Percentiles rank a stretch among this genome's conserved stretches.
Evolutionary conservation across 1,140 invertebrate genomes (phyloP).

Genomic region (Agrilus planipennis): DNA sequence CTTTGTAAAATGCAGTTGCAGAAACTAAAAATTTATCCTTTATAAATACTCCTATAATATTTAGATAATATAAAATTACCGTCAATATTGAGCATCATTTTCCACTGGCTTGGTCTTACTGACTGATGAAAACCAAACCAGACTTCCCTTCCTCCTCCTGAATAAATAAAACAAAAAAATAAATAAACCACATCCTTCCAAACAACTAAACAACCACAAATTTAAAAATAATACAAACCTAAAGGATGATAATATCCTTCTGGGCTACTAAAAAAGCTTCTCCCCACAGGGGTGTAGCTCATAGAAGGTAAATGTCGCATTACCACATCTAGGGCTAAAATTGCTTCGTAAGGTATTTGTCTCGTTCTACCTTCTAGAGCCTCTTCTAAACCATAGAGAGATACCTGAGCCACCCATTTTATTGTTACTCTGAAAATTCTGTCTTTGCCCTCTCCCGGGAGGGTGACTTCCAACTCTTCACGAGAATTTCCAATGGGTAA

Average conservation of each 20-base stretch:
- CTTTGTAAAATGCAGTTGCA: constrained; percentile 99
- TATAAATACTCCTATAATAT: not conserved
- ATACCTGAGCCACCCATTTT: constrained; percentile 96
- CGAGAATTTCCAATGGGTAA: constrained; percentile 93
- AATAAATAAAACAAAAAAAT: constrained; percentile 3
- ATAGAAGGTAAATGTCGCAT: constrained; percentile 99
- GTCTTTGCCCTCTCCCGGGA: constrained; percentile 98
- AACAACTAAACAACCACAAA: not conserved
- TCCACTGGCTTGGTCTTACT: constrained; percentile 98
- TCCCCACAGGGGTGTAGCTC: constrained; percentile 98
- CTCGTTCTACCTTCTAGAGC: constrained; percentile 93
- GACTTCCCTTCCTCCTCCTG: constrained; percentile 93
- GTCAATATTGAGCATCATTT: constrained; percentile 99
- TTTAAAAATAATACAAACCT: constrained; percentile 14
- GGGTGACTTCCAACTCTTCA: constrained; percentile 91
- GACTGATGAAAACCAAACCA: constrained; percentile 99
- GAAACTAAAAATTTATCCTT: constrained; percentile 68
- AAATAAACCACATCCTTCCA: not conserved
- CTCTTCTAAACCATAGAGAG: constrained; percentile 91
- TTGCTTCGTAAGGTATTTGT: constrained; percentile 96
- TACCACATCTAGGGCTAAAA: constrained; percentile 95
- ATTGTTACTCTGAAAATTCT: constrained; percentile 97
- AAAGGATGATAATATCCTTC: constrained; percentile 97
- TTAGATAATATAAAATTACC: constrained; percentile 44
- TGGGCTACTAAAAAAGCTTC: constrained; percentile 98